Conservation (phyloP, 1,140 invertebrate species). For the Platyscapa corneri region DNA sequence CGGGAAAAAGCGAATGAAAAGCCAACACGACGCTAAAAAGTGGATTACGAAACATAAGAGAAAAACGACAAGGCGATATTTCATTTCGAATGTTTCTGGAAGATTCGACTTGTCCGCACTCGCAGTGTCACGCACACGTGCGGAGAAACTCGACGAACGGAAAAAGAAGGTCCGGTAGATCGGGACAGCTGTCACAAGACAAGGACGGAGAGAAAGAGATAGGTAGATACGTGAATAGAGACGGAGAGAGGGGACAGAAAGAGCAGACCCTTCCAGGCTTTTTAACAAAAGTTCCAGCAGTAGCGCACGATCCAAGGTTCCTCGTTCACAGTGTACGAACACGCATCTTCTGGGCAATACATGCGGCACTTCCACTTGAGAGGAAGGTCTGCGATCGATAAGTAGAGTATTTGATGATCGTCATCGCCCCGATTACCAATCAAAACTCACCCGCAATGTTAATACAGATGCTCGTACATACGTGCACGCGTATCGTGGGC, state of each 20-base stretch:
- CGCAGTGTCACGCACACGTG: background rate
- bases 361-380: background rate
- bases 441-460: background rate
- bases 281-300: background rate
- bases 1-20: background rate
- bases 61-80: constrained; percentile 24
- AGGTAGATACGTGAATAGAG: background rate
- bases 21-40: background rate
- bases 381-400: constrained; percentile 12
- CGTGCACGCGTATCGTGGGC: too few species aligned
- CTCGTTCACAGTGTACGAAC: background rate
- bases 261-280: background rate
- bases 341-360: background rate
- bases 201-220: constrained; percentile 1
- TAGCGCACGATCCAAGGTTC: background rate
- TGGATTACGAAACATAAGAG: background rate
- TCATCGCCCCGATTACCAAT: background rate
- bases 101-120: constrained; percentile 4
- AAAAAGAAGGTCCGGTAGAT: constrained; percentile 1
- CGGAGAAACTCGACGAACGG: background rate
- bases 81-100: constrained; percentile 27
- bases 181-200: background rate
- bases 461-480: background rate
- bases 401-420: background rate
- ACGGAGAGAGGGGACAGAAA: background rate